phyloP scores from a whole-genome alignment of 2,113 vertebrate species.

The Leptocoma aspasia region DNA sequence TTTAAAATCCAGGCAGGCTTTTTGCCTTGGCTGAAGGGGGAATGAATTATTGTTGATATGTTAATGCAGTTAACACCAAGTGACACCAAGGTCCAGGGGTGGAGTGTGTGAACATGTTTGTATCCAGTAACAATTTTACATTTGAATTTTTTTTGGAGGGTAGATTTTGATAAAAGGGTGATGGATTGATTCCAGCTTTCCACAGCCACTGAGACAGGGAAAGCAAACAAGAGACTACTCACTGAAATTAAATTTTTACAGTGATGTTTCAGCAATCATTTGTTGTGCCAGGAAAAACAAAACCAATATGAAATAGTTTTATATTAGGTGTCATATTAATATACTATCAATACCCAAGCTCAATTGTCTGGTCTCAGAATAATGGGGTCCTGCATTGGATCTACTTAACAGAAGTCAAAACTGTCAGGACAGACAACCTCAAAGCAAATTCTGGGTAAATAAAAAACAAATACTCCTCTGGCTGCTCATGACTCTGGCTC shows the following conservation, averaged over 20 bases:
- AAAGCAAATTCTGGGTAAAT: neutral
- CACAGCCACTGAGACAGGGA: neutral
- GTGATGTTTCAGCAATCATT: neutral
- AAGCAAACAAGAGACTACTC: neutral
- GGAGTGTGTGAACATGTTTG: neutral
- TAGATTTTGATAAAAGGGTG: neutral
- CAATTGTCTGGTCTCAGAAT: neutral
- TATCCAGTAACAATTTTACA: neutral
- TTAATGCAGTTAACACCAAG: neutral
- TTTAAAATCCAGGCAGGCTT: neutral
- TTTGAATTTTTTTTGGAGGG: neutral
- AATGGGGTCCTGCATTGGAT: fast-evolving
- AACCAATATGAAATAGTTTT: neutral
- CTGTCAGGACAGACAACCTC: neutral
- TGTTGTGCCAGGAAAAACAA: neutral
- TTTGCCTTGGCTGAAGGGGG: neutral
- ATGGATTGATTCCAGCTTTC: neutral
- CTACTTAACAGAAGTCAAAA: neutral
- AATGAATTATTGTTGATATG: neutral
- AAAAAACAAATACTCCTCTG: neutral
- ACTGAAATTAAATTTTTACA: neutral
- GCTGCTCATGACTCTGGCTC: neutral
- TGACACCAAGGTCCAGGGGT: neutral
- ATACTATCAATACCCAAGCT: neutral
- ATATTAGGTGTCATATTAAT: neutral